Percentiles rank a stretch among this genome's conserved stretches.
Conservation (phyloP, 2,113 vertebrate species). For the Zosterops pallidus region DNA sequence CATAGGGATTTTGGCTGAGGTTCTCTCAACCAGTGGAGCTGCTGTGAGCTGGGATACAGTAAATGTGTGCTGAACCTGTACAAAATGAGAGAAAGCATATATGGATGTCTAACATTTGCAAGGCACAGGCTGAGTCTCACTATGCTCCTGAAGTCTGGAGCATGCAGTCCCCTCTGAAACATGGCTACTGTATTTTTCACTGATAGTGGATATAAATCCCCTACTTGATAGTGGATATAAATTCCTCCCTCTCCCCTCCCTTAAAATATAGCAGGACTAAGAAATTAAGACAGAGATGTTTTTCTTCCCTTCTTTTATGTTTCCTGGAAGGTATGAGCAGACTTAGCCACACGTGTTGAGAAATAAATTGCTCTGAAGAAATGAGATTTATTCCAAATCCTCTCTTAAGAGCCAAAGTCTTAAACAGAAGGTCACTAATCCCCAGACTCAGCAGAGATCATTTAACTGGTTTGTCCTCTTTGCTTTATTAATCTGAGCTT, state of each 20-base stretch:
- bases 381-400: slow-evolving; percentile 55
- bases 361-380: slow-evolving; percentile 48
- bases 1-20: neutral
- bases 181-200: neutral
- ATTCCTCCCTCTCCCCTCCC: neutral
- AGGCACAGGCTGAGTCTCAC: neutral
- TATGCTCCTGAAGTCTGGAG: neutral
- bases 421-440: slow-evolving; percentile 57
- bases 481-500: neutral
- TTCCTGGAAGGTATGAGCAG: neutral
- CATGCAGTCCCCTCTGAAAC: neutral
- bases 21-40: neutral
- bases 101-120: neutral
- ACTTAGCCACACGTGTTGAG: neutral
- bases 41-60: neutral
- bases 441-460: slow-evolving; percentile 13
- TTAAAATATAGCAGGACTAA: neutral
- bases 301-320: neutral
- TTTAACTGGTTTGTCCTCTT: slow-evolving; percentile 44
- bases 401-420: slow-evolving; percentile 22
- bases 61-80: neutral
- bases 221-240: neutral
- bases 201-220: neutral
- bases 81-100: neutral
- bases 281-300: neutral